Conservation (phyloP, 2,888 invertebrate genomes). For the Trimorus sp. region DNA sequence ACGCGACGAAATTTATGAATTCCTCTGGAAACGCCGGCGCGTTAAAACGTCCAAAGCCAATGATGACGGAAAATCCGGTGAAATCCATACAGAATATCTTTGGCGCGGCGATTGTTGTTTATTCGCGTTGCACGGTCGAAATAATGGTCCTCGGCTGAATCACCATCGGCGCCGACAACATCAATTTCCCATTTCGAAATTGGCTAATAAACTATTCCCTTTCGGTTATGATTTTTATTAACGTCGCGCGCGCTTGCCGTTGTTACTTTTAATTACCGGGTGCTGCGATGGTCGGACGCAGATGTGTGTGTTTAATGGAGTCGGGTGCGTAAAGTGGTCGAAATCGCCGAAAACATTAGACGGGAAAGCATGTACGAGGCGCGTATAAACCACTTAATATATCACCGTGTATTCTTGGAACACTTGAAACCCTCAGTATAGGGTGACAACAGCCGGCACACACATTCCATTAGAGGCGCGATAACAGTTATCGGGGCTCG, state of each 20-base stretch:
- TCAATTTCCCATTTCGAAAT: conserved; percentile 10
- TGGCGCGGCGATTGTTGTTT: conserved; percentile 22
- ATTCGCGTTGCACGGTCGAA: conserved; percentile 22
- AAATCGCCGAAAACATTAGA: conserved; percentile 1
- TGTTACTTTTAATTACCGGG: background rate
- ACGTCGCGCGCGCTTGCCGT: background rate
- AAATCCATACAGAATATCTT: conserved; percentile 27
- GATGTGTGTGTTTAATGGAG: background rate
- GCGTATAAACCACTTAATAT: conserved; percentile 29
- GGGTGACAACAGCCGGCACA: conserved; percentile 39
- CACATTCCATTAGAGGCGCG: conserved; percentile 48
- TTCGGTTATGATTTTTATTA: too few relatives aligned
- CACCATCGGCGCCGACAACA: background rate
- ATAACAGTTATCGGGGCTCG: conserved; percentile 47
- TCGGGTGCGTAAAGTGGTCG: background rate
- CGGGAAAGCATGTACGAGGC: conserved; percentile 8
- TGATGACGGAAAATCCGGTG: conserved; percentile 25
- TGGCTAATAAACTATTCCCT: conserved; percentile 8
- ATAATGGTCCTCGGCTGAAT: conserved; percentile 4
- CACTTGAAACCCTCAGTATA: conserved; percentile 26
- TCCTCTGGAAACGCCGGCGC: conserved; percentile 25
- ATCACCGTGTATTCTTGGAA: conserved; percentile 21
- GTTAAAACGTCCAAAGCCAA: conserved; percentile 15
- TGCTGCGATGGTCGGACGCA: background rate
- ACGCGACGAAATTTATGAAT: conserved; percentile 26